These are phyloP conservation scores for Notolabrus celidotus DNA, from an alignment of 2,797 vertebrate genomes.

Conservation along the genomic window DNA sequence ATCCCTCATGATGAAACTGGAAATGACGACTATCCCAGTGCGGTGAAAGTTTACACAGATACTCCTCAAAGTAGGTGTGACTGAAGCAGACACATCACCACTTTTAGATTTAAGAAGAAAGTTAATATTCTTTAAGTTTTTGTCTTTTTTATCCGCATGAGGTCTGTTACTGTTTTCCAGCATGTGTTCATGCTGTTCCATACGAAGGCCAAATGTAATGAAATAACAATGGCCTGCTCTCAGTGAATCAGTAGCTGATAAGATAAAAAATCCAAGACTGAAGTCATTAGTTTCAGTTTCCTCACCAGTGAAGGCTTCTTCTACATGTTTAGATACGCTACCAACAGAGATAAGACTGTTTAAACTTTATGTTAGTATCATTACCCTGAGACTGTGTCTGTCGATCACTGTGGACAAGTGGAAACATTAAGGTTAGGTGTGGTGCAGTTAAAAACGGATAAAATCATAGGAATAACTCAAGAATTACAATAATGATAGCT, in stretches of 20 bases:
- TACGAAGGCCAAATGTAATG: not conserved
- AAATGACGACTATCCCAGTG: not conserved
- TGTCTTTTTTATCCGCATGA: slow-evolving; percentile 19
- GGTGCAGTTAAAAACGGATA: too few species aligned
- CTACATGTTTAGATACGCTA: not conserved
- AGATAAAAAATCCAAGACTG: not conserved
- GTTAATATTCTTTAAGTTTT: not conserved
- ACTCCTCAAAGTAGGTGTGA: not conserved
- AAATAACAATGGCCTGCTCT: slow-evolving; percentile 4
- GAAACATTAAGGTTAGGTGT: too few species aligned
- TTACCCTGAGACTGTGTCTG: too few species aligned
- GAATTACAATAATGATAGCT: too few species aligned
- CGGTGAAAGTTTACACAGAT: not conserved
- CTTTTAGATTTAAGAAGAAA: not conserved
- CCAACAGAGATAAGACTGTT: not conserved
- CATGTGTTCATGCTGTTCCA: not conserved
- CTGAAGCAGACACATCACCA: not conserved
- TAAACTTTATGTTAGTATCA: not conserved
- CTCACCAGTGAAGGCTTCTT: not conserved
- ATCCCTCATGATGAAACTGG: not conserved
- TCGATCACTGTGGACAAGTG: not conserved
- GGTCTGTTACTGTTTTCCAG: slow-evolving; percentile 1
- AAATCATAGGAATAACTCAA: too few species aligned
- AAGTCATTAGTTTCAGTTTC: slow-evolving; percentile 22
- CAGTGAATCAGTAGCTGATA: slow-evolving; percentile 10